Percentiles rank a stretch among this genome's conserved stretches.
phyloP scores from a whole-genome alignment of 1,140 invertebrate genomes.

The Tribolium madens region DNA sequence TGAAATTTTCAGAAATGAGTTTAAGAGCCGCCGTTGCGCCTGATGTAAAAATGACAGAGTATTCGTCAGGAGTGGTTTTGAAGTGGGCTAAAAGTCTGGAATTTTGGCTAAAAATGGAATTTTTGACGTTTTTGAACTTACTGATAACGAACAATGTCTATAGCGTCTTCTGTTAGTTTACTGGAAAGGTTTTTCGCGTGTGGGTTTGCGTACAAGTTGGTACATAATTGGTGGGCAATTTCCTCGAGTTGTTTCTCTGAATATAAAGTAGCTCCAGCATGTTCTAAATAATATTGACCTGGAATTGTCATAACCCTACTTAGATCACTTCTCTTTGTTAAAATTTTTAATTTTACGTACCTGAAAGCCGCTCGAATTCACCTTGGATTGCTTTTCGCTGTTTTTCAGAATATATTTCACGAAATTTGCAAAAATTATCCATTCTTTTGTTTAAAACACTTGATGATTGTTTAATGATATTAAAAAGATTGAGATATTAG shows the following conservation, averaged over 20 bases:
- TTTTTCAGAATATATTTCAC: background rate
- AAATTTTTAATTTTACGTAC: constrained; percentile 16
- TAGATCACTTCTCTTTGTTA: background rate
- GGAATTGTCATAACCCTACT: constrained; percentile 34
- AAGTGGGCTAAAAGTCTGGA: constrained; percentile 86
- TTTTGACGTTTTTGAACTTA: constrained; percentile 63
- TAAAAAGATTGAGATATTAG: background rate
- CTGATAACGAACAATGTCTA: constrained; percentile 86
- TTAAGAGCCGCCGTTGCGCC: constrained; percentile 89
- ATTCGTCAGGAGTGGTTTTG: constrained; percentile 83
- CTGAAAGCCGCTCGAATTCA: constrained; percentile 9
- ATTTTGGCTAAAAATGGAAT: constrained; percentile 31
- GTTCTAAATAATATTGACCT: constrained; percentile 89
- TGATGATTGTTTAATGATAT: background rate
- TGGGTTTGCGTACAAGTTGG: constrained; percentile 88
- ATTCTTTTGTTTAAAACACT: constrained; percentile 20
- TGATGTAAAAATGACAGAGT: constrained; percentile 91
- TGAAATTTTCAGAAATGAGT: constrained; percentile 85
- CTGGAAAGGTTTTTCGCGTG: constrained; percentile 81
- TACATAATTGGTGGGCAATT: constrained; percentile 74
- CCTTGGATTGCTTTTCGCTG: background rate
- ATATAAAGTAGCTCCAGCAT: constrained; percentile 90
- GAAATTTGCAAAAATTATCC: constrained; percentile 19
- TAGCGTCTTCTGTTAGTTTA: constrained; percentile 79
- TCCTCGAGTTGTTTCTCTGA: constrained; percentile 79